A percentile compares a stretch with the other conserved stretches of the same genome.
phyloP scores from a whole-genome alignment of 2,888 invertebrate species.

The Gymnocheta viridis region DNA sequence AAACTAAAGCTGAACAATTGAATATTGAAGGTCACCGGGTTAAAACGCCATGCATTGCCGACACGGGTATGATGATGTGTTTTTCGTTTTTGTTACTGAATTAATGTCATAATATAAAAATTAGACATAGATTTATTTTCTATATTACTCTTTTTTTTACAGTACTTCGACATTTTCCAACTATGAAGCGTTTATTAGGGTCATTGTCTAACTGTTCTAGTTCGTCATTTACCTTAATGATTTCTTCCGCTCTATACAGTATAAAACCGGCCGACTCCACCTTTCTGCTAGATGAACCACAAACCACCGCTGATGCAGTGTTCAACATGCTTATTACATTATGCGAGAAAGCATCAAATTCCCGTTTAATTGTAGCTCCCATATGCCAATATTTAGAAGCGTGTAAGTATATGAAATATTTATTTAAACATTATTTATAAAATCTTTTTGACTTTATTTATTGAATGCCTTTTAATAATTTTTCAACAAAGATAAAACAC shows the following conservation, averaged over 20 bases:
- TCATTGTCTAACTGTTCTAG: slow-evolving; percentile 90
- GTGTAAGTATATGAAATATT: slow-evolving; percentile 73
- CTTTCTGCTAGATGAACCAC: slow-evolving; percentile 84
- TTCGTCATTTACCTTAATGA: slow-evolving; percentile 87
- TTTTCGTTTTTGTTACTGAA: not conserved
- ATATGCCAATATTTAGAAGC: slow-evolving; percentile 87
- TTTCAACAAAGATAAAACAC: too few species aligned
- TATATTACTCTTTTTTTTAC: not conserved
- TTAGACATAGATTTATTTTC: not conserved
- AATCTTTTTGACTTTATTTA: too few species aligned
- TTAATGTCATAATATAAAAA: not conserved
- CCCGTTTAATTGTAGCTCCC: slow-evolving; percentile 89
- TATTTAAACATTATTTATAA: not conserved
- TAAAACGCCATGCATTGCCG: slow-evolving; percentile 88
- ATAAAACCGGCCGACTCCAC: slow-evolving; percentile 77
- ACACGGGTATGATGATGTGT: slow-evolving; percentile 83
- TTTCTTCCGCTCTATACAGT: slow-evolving; percentile 83
- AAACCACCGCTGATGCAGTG: slow-evolving; percentile 93
- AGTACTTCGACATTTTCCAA: slow-evolving; percentile 89
- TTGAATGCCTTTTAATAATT: too few species aligned
- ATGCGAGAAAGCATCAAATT: slow-evolving; percentile 89
- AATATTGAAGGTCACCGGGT: slow-evolving; percentile 82
- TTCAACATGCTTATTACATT: slow-evolving; percentile 91
- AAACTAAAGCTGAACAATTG: slow-evolving; percentile 89
- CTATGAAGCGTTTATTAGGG: slow-evolving; percentile 91